phyloP scores from a whole-genome alignment of 2,113 vertebrate species.

The Eulemur rufifrons region DNA sequence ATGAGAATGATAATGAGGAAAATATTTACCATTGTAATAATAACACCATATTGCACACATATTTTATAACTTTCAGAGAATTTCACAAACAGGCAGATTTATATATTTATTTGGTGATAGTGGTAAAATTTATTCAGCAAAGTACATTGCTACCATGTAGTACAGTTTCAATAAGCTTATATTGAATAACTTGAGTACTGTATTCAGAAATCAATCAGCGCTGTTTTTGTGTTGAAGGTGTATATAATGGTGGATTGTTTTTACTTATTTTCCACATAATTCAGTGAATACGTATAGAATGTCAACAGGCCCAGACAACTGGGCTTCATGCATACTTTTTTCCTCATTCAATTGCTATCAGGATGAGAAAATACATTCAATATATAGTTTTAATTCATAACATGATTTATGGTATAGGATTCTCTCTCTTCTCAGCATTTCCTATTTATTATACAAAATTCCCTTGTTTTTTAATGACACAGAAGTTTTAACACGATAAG shows the following conservation, averaged over 20 bases:
- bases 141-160: not conserved
- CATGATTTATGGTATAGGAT: not conserved
- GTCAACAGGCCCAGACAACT: not conserved
- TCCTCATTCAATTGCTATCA: not conserved
- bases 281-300: not conserved
- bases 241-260: not conserved
- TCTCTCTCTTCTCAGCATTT: not conserved
- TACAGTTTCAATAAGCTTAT: not conserved
- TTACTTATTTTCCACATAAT: not conserved
- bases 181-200: not conserved
- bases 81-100: not conserved
- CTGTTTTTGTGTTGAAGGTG: not conserved
- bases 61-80: not conserved
- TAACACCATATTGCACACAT: not conserved
- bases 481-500: not conserved
- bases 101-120: not conserved
- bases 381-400: not conserved
- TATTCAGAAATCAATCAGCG: not conserved
- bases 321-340: not conserved
- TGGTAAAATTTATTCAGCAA: not conserved
- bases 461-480: not conserved
- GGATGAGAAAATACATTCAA: not conserved
- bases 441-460: not conserved
- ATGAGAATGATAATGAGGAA: not conserved
- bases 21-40: not conserved